phyloP scores from a whole-genome alignment of 1,140 invertebrate species.

The Tetragnatha versicolor region DNA sequence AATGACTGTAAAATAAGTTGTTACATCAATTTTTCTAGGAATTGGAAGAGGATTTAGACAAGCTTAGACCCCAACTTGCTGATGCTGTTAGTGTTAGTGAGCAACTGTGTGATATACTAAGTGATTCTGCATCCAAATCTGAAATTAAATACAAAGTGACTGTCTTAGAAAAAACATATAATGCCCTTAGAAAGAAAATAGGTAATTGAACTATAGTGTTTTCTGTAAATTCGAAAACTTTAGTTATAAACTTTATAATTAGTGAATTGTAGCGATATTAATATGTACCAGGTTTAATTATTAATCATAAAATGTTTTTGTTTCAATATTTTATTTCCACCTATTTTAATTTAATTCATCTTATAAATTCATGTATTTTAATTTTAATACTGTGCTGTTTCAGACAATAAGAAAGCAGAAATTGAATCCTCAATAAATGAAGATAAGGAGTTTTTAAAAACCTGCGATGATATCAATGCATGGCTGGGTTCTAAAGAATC shows the following conservation, averaged over 20 bases:
- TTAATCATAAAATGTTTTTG: background rate
- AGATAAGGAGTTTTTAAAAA: conserved; percentile 81
- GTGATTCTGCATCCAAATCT: conserved; percentile 84
- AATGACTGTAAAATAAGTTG: no score
- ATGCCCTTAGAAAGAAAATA: conserved; percentile 84
- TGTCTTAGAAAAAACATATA: conserved; percentile 80
- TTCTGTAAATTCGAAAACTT: background rate
- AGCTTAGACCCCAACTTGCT: conserved; percentile 81
- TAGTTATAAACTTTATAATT: background rate
- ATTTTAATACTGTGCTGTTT: background rate
- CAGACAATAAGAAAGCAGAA: conserved; percentile 85
- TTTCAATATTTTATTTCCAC: background rate
- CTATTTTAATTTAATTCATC: background rate
- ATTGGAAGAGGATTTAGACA: conserved; percentile 85
- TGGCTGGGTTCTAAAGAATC: conserved; percentile 80
- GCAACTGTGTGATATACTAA: conserved; percentile 84
- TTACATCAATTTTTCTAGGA: conserved; percentile 60
- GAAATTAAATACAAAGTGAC: conserved; percentile 89
- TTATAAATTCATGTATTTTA: background rate
- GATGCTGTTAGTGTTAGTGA: conserved; percentile 86
- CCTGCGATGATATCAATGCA: conserved; percentile 82
- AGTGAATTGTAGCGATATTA: background rate
- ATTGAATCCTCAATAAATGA: conserved; percentile 81
- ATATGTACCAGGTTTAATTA: conserved; percentile 5
- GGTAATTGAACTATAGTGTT: conserved; percentile 66